These are phyloP conservation scores for Rostratula benghalensis DNA, from an alignment of 2,113 vertebrate genomes.

Conservation along the genomic window DNA sequence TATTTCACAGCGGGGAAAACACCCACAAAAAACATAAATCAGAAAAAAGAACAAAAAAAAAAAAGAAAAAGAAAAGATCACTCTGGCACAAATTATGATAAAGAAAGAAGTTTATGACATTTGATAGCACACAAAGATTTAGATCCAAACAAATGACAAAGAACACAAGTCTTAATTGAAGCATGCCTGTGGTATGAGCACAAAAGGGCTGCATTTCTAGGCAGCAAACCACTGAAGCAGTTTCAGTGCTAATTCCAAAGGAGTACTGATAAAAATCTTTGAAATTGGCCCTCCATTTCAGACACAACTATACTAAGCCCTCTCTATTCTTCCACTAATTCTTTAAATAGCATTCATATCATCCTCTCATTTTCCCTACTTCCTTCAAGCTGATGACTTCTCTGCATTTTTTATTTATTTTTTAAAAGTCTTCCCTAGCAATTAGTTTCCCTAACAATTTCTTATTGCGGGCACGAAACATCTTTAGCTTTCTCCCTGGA, in stretches of 20 bases:
- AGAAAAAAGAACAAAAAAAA: too few relatives aligned
- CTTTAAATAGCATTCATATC: not conserved
- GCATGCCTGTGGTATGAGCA: not conserved
- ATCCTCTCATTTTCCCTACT: not conserved
- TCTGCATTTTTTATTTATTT: not conserved
- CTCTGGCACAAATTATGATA: not conserved
- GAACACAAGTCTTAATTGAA: not conserved
- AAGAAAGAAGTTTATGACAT: not conserved
- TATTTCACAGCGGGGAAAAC: rapidly evolving
- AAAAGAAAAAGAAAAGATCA: not conserved
- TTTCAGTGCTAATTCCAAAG: not conserved
- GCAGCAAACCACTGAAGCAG: not conserved
- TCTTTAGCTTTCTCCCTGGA: not conserved
- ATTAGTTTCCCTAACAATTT: not conserved
- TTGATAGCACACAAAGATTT: not conserved
- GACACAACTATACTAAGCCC: not conserved
- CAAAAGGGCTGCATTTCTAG: not conserved
- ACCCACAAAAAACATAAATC: not conserved
- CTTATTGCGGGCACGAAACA: not conserved
- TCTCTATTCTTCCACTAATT: not conserved
- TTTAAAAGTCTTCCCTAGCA: not conserved
- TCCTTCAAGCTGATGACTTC: not conserved
- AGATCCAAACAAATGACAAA: not conserved
- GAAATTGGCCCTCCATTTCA: not conserved
- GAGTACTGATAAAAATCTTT: not conserved